These are phyloP conservation scores for Pachydiplax longipennis DNA, from an alignment of 2,888 invertebrate genomes.

Conservation along the genomic window DNA sequence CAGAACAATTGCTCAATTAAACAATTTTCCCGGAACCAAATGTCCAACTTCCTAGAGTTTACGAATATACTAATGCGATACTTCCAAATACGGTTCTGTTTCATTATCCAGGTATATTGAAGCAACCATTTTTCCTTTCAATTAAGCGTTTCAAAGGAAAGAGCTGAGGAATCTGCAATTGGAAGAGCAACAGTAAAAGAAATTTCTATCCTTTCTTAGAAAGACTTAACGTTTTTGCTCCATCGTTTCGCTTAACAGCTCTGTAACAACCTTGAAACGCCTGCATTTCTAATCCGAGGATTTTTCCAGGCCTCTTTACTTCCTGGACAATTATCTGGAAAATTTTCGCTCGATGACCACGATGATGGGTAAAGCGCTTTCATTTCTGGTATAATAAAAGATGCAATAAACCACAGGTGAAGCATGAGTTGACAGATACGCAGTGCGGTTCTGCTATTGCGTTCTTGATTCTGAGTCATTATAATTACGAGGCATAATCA, in stretches of 20 bases:
- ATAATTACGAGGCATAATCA: no score
- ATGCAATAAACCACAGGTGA: no score
- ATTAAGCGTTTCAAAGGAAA: background rate
- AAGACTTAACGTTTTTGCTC: background rate
- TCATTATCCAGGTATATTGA: background rate
- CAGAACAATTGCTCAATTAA: no score
- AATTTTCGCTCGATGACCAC: background rate
- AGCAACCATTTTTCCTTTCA: no score
- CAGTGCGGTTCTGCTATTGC: no score
- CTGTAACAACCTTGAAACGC: background rate
- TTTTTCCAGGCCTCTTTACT: background rate
- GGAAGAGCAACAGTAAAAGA: background rate
- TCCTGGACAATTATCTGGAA: background rate
- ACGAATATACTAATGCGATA: no score
- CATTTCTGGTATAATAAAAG: no score
- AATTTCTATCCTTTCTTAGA: background rate
- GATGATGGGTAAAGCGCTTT: background rate
- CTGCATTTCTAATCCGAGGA: background rate
- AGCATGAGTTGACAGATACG: no score
- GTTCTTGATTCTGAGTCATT: no score
- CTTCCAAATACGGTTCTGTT: no score
- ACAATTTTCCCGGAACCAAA: no score
- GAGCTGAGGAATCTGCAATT: background rate
- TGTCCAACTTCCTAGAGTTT: no score
- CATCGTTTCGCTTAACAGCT: background rate